Conservation (phyloP, 2,797 vertebrate genomes). For the Kryptolebias ocellatus region DNA sequence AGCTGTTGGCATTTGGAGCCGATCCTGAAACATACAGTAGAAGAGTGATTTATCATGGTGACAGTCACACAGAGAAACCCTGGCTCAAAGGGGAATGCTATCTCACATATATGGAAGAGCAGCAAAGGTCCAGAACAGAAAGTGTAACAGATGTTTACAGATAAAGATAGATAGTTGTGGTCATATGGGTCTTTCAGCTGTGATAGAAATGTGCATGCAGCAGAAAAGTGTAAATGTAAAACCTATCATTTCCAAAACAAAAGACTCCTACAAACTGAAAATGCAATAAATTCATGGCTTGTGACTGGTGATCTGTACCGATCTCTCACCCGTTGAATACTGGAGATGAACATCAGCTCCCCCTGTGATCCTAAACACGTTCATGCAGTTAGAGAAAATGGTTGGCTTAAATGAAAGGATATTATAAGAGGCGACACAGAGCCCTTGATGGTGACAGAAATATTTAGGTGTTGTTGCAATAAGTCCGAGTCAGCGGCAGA, state of each 20-base stretch:
- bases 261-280: too few relatives aligned
- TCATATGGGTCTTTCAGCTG: too few relatives aligned
- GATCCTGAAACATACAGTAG: neutral
- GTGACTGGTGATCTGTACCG: too few relatives aligned
- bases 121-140: neutral
- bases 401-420: neutral
- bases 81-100: neutral
- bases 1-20: constrained; percentile 25
- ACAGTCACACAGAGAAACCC: constrained; percentile 1
- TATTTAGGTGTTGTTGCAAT: neutral
- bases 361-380: too few relatives aligned
- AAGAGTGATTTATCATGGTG: constrained; percentile 5
- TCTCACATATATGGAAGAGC: neutral
- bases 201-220: too few relatives aligned
- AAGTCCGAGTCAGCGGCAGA: too few relatives aligned
- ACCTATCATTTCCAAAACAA: too few relatives aligned
- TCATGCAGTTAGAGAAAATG: neutral
- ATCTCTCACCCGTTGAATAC: too few relatives aligned
- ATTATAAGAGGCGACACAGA: neutral
- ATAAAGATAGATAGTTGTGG: too few relatives aligned
- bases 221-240: too few relatives aligned
- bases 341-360: too few relatives aligned
- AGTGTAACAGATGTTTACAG: neutral
- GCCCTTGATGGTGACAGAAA: neutral
- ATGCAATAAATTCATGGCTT: too few relatives aligned